Evolutionary conservation across 2,113 vertebrate genomes (phyloP), one percentile per base, ranked within the genome.

Genomic region (Nymphicus hollandicus): DNA sequence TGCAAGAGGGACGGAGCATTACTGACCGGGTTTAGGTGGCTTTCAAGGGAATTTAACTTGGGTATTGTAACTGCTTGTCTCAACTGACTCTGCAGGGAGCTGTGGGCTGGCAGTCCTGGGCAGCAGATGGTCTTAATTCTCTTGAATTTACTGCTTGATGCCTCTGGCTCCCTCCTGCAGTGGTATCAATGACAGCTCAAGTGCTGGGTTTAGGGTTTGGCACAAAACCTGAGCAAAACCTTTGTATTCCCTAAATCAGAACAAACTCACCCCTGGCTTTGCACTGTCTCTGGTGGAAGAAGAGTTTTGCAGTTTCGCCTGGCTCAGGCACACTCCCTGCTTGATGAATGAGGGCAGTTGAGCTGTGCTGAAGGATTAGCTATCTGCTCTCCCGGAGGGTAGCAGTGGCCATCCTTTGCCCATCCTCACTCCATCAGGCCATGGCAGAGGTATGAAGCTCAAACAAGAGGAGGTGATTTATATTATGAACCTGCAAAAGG

Each of bases 101-200:
- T 7, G 22, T 4, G 39, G 56, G 68, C 58, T 93, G 74, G 85
- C 90, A 93, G 46, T 65, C 35, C 44, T 73, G 82, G 79, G 92
- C 82, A 88, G 63, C 94, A 97, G 82, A 86, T 86, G 85, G 88
- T 72, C 84, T 94, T 69, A 88, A 86, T 91, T 89, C 92, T 63
- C 66, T 70, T 80, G 71, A 90, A 93, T 93, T 92, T 88, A 70
- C n/a, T 92, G 39, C 33, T 33, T 39, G 44, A 33, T 88, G 79
- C 33, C 68, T 83, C 79, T 90, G 88, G 52, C 66, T 86, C 27
- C 27, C 43, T 92, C 8, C 69, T 74, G 46, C 77, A 74, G 66
- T 25, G 68, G 43, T 73, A 81, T 68, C 81, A 64, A 60, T 69
- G 84, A 71, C 47, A 84, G 35, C 39, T 43, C 44, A 71, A 86